Evolutionary conservation across 2,797 vertebrate species (phyloP).

Genomic region (Hipposideros larvatus): DNA sequence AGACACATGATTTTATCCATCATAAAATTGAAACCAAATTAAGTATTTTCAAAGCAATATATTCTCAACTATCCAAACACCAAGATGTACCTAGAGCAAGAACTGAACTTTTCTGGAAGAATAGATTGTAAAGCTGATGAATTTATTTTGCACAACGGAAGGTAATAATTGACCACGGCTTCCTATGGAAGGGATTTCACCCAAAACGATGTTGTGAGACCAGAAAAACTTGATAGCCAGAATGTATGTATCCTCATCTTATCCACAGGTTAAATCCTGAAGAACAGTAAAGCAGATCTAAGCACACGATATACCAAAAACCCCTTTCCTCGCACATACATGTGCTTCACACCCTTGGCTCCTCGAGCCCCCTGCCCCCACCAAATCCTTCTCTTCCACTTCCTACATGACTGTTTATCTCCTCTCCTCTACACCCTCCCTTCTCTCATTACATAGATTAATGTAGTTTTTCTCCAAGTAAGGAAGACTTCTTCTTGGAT

Average conservation of each 20-base stretch:
- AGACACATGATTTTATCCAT: slow-evolving; percentile 10
- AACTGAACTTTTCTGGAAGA: slow-evolving; percentile 21
- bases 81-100: background rate
- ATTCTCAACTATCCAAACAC: slow-evolving; percentile 45
- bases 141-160: slow-evolving; percentile 12
- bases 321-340: background rate
- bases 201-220: background rate
- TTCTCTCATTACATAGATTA: background rate
- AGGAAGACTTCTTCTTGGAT: background rate
- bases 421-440: background rate
- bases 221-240: background rate
- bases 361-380: accelerated
- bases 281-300: background rate
- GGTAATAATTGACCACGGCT: background rate
- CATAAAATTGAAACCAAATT: slow-evolving; percentile 54
- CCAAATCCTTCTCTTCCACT: background rate
- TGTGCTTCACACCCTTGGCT: background rate
- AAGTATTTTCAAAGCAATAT: slow-evolving; percentile 41
- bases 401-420: background rate
- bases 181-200: background rate
- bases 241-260: background rate
- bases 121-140: background rate
- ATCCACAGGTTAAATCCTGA: background rate
- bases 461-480: background rate
- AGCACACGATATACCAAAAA: background rate